Conservation (phyloP, 1,140 invertebrate genomes). For the Sycophaga agraensis region DNA sequence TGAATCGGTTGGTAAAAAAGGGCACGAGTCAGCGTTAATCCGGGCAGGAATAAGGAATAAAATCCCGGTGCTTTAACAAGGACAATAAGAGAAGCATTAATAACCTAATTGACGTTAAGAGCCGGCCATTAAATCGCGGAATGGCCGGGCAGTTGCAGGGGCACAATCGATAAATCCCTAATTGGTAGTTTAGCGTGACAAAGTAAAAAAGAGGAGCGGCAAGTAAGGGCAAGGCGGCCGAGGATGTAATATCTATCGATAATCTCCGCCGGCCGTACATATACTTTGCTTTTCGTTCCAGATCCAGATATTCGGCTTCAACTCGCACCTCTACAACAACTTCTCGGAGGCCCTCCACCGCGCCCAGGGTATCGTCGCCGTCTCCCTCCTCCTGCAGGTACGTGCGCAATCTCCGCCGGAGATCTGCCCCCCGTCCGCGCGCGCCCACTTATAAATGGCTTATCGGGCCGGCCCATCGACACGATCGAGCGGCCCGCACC, state of each 20-base stretch:
- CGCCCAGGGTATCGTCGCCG: conserved; percentile 85
- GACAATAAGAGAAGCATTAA: no score
- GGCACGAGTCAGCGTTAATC: no score
- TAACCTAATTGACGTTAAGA: neutral
- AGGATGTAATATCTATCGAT: no score
- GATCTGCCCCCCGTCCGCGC: conserved; percentile 18
- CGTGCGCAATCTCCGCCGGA: conserved; percentile 46
- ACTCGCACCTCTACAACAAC: conserved; percentile 89
- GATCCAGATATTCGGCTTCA: conserved; percentile 94
- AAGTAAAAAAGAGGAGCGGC: neutral
- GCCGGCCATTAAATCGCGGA: neutral
- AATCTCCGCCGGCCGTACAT: no score
- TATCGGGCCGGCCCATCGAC: conserved; percentile 12
- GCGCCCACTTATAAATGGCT: conserved; percentile 37
- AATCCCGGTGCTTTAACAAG: no score
- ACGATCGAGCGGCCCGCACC: neutral
- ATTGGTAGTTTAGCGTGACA: neutral
- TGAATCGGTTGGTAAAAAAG: no score
- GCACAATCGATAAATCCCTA: conserved; percentile 3
- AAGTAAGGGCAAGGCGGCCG: no score
- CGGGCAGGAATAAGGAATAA: no score
- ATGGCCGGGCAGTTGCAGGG: neutral
- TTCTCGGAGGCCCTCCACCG: conserved; percentile 85
- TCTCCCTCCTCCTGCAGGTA: conserved; percentile 87
- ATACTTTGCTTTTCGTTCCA: neutral